A percentile compares a stretch with the other conserved stretches of the same genome.
Conservation (phyloP, 2,888 invertebrate species). For the Lacanobia wlatinum region DNA sequence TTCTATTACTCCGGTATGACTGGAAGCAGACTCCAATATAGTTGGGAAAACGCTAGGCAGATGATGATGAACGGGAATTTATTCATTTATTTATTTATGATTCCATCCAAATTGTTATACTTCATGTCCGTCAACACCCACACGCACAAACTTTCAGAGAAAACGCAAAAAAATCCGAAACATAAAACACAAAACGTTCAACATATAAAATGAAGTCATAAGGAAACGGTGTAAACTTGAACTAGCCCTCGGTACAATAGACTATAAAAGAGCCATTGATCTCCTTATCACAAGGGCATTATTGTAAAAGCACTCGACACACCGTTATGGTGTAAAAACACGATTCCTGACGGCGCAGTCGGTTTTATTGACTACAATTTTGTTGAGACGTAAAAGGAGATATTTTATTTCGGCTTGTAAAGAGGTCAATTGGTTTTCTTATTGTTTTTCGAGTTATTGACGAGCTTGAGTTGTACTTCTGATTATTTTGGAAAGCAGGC, state of each 20-base stretch:
- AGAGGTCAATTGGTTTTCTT: conserved; percentile 52
- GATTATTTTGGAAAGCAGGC: conserved; percentile 28
- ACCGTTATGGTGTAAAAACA: conserved; percentile 62
- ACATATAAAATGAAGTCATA: conserved; percentile 61
- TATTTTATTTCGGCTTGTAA: conserved; percentile 53
- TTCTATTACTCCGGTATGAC: too few relatives aligned
- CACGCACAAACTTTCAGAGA: not conserved
- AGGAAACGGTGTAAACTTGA: conserved; percentile 59
- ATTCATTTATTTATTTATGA: too few relatives aligned
- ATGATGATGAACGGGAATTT: too few relatives aligned
- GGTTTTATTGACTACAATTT: conserved; percentile 58
- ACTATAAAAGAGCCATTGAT: conserved; percentile 62
- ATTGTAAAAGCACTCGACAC: conserved; percentile 53
- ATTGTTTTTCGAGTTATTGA: conserved; percentile 46
- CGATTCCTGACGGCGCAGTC: conserved; percentile 46
- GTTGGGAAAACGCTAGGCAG: too few relatives aligned
- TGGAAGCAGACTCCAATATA: too few relatives aligned
- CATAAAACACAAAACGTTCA: conserved; percentile 30
- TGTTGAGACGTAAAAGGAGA: conserved; percentile 41
- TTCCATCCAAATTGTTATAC: too few relatives aligned
- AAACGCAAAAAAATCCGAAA: not conserved
- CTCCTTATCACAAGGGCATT: conserved; percentile 65
- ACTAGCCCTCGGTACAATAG: conserved; percentile 54
- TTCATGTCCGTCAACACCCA: not conserved
- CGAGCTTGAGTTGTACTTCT: conserved; percentile 31